Base-by-base conservation (phyloP, 1,140 invertebrate genomes). In the Aphis craccivora region DNA sequence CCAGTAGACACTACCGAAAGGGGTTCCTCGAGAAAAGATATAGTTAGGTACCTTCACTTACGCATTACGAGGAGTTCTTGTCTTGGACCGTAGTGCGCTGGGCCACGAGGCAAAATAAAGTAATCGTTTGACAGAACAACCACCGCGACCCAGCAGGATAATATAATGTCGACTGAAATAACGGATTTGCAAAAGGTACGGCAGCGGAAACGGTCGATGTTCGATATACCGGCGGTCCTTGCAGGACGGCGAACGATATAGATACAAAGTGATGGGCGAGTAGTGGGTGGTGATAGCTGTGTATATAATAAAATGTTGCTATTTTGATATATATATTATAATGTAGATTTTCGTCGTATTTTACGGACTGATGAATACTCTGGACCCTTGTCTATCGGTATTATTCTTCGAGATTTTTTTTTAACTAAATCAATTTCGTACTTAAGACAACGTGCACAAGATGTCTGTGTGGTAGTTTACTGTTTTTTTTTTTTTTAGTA, bases 51-150 rank as follows among this genome's bases (percentile, higher is more conserved):
- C 22, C 11, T 1, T 30, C 60, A 67, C 40, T 86, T 45, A 45
- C 18, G 60, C 14, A 86, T 86, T 86, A 45, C 37, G 20, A 43
- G 83, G 8, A 86, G 11, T 84, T 40, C 83, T 40, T 40, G 37
- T 84, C 37, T 84, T 67, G 60, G 30, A 8, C 40, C 14, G 40
- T 43, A 45, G 43, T 9, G 11, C 25, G 4, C 11, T 11, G 25
- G 40, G 43, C 23, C 43, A 43, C 23, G 5, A 11, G 37, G 40
- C 37, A 43, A 67, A 67, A 67, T 67, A 45, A 18, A 23, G 25
- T 86, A 86, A 86, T 86, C 83, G 83, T 86, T 86, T 45, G 25
- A 86, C 20, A 86, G 40, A 86, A 86, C 40, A 86, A 86, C 40
- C 40, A 23, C 83, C 5, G 8, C 14, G 9, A 43, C 40, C 83